Conservation (phyloP, 2,888 invertebrate species). For the Phortica okadai region DNA sequence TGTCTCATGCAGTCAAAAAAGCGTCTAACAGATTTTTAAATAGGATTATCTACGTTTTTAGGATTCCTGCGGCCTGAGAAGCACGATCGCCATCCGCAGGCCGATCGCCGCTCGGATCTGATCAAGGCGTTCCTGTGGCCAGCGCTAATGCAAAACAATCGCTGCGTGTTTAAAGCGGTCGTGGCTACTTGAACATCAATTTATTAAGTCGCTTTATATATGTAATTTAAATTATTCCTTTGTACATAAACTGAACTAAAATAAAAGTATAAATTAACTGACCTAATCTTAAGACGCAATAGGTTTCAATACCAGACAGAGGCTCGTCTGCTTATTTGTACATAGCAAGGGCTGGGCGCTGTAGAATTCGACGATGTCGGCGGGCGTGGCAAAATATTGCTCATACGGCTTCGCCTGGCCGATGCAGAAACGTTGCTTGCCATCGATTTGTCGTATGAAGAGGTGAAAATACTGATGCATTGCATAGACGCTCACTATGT, state of each 20-base stretch:
- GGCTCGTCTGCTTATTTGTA: conserved; percentile 71
- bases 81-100: conserved; percentile 87
- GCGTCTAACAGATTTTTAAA: background rate
- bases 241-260: conserved; percentile 56
- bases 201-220: conserved; percentile 22
- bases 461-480: conserved; percentile 72
- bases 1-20: conserved; percentile 33
- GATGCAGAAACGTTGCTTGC: conserved; percentile 67
- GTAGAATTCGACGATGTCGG: conserved; percentile 75
- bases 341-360: conserved; percentile 70
- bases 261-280: conserved; percentile 38
- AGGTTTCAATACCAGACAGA: conserved; percentile 68
- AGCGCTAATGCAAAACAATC: conserved; percentile 85
- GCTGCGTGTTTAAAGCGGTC: conserved; percentile 90
- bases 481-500: conserved; percentile 74
- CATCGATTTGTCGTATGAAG: conserved; percentile 70
- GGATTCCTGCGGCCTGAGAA: conserved; percentile 84
- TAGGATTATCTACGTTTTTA: conserved; percentile 56
- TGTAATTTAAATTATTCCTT: conserved; percentile 46
- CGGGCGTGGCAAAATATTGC: conserved; percentile 69
- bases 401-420: conserved; percentile 73
- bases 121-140: conserved; percentile 93
- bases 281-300: conserved; percentile 54
- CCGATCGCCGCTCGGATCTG: conserved; percentile 85
- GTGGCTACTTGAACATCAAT: conserved; percentile 83